These are phyloP conservation scores for Lasioglossum marginatum DNA, from an alignment of 2,888 invertebrate genomes.

Conservation along the genomic window DNA sequence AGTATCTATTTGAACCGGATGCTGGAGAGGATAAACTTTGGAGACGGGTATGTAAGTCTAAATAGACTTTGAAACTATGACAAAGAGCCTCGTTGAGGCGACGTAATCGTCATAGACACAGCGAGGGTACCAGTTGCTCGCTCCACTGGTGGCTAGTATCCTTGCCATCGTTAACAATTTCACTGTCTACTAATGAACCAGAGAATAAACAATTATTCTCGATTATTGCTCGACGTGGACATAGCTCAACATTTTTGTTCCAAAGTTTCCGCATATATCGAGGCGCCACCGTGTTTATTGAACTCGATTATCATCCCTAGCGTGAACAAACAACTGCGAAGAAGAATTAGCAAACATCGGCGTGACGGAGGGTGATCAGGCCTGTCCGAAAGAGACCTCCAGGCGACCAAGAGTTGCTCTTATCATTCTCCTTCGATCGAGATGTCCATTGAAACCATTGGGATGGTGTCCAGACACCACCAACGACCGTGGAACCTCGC, in stretches of 20 bases:
- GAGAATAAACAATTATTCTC: background rate
- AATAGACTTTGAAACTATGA: background rate
- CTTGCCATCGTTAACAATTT: background rate
- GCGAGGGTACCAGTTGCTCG: slow-evolving; percentile 76
- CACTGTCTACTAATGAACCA: background rate
- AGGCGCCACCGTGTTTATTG: background rate
- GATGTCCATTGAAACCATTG: slow-evolving; percentile 14
- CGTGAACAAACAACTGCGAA: background rate
- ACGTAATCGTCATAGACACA: slow-evolving; percentile 38
- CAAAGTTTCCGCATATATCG: background rate
- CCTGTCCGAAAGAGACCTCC: slow-evolving; percentile 17
- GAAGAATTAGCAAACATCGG: background rate
- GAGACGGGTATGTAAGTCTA: background rate
- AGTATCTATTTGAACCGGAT: background rate
- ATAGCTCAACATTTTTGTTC: background rate
- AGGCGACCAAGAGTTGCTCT: background rate
- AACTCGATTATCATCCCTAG: background rate
- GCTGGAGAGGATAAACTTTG: background rate
- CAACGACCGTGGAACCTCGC: slow-evolving; percentile 40
- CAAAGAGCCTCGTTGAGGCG: background rate
- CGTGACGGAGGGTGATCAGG: background rate
- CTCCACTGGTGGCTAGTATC: slow-evolving; percentile 29
- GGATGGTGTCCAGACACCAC: slow-evolving; percentile 39
- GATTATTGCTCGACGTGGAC: background rate
- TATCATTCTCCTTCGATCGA: background rate